A percentile compares a stretch with the other conserved stretches of the same genome.
Evolutionary conservation across 1,140 invertebrate genomes (phyloP).

Genomic region (Steinernema feltiae): DNA sequence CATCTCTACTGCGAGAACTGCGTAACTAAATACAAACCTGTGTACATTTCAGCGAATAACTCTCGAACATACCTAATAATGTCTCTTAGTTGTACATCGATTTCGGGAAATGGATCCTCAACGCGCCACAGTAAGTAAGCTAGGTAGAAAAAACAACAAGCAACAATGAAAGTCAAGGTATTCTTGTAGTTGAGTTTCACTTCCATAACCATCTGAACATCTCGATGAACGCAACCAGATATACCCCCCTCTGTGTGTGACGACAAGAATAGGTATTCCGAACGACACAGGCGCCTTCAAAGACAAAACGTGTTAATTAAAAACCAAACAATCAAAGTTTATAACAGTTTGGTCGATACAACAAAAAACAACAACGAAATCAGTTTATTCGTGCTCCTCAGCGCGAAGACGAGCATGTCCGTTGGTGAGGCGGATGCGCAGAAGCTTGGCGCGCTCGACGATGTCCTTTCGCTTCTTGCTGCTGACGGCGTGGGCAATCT

Average conservation of each 20-base stretch:
- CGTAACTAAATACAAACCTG: constrained; percentile 44
- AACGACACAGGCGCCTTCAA: not conserved
- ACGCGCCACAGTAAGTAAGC: constrained; percentile 42
- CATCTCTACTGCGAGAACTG: constrained; percentile 52
- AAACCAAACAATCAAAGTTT: not conserved
- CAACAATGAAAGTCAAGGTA: constrained; percentile 40
- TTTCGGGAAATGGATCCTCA: constrained; percentile 46
- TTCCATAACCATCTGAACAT: constrained; percentile 30
- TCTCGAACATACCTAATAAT: constrained; percentile 39
- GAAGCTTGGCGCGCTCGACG: constrained; percentile 88
- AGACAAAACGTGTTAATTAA: not conserved
- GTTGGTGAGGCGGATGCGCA: constrained; percentile 81
- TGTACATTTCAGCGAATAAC: not conserved
- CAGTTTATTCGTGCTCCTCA: constrained; percentile 71
- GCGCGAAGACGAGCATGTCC: constrained; percentile 86
- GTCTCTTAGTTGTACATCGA: constrained; percentile 49
- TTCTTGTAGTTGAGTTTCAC: constrained; percentile 44
- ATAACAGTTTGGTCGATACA: not conserved
- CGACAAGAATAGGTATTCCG: no score
- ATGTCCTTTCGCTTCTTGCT: constrained; percentile 91
- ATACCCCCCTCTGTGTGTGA: no score
- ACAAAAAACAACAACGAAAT: constrained; percentile 31
- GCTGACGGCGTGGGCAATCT: constrained; percentile 91
- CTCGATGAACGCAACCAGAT: not conserved
- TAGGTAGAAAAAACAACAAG: constrained; percentile 42